These are phyloP conservation scores for Brachionus calyciflorus DNA, from an alignment of 1,140 invertebrate genomes.

Conservation along the genomic window DNA sequence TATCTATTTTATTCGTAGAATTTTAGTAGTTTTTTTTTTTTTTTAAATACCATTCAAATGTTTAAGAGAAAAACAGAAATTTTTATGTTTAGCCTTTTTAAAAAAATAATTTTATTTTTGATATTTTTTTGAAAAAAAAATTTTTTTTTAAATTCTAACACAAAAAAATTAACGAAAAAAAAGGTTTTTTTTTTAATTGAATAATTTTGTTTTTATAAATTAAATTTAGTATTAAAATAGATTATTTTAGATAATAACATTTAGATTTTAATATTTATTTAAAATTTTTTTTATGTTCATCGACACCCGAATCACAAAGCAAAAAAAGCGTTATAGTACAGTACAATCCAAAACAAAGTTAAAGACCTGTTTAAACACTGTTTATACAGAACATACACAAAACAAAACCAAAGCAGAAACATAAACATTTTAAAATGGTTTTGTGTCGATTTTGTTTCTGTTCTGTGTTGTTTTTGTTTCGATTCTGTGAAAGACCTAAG, in stretches of 20 bases:
- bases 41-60: conserved; percentile 32
- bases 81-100: conserved; percentile 25
- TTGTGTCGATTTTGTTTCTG: too few relatives aligned
- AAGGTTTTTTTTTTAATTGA: conserved; percentile 3
- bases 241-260: background rate
- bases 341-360: too few relatives aligned
- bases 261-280: background rate
- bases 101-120: background rate
- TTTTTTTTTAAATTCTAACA: conserved; percentile 14
- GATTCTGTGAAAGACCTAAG: too few relatives aligned
- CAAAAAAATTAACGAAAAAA: too few relatives aligned
- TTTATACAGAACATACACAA: too few relatives aligned
- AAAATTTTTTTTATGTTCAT: background rate
- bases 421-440: too few relatives aligned
- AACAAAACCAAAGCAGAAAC: too few relatives aligned
- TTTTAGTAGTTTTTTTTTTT: too few relatives aligned
- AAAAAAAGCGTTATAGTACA: too few relatives aligned
- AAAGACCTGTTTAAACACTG: too few relatives aligned
- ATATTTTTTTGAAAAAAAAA: background rate
- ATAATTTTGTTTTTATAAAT: background rate
- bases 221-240: background rate
- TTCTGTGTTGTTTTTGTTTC: too few relatives aligned
- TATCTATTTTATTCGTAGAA: background rate
- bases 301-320: background rate
- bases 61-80: conserved; percentile 37